Conservation (phyloP, 2,113 vertebrate genomes). For the Callaeas wilsoni region DNA sequence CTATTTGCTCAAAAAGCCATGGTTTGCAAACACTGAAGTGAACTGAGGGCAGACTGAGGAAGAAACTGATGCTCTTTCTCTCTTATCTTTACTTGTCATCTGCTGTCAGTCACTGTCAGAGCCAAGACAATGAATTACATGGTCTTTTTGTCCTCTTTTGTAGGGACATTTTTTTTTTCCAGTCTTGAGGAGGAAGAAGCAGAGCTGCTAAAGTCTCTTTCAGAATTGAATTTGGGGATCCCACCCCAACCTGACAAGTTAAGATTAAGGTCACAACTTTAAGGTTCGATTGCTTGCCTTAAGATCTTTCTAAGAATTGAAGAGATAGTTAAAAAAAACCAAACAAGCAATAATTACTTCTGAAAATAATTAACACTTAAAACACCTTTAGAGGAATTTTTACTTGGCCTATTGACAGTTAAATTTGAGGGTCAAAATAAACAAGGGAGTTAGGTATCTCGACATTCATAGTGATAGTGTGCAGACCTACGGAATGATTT, state of each 20-base stretch:
- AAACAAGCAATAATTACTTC: background rate
- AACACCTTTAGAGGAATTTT: background rate
- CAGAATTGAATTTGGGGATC: background rate
- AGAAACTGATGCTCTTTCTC: background rate
- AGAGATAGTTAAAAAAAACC: background rate
- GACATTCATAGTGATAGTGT: background rate
- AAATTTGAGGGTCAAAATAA: background rate
- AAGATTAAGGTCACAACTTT: background rate
- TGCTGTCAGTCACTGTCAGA: background rate
- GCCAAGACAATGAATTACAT: background rate
- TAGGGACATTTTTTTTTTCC: background rate
- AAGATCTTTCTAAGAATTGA: background rate
- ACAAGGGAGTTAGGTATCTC: background rate
- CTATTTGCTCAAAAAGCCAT: background rate
- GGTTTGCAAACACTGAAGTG: background rate
- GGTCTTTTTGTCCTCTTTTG: background rate
- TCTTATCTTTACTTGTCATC: background rate
- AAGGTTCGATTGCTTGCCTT: background rate
- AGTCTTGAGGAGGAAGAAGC: background rate
- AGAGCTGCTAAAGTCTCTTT: background rate
- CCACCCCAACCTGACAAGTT: background rate
- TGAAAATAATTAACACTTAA: background rate
- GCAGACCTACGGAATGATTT: background rate
- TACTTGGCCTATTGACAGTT: accelerated
- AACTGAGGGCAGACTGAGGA: background rate